Evolutionary conservation across 2,113 vertebrate genomes (phyloP).

Genomic region (Tragelaphus buxtoni): DNA sequence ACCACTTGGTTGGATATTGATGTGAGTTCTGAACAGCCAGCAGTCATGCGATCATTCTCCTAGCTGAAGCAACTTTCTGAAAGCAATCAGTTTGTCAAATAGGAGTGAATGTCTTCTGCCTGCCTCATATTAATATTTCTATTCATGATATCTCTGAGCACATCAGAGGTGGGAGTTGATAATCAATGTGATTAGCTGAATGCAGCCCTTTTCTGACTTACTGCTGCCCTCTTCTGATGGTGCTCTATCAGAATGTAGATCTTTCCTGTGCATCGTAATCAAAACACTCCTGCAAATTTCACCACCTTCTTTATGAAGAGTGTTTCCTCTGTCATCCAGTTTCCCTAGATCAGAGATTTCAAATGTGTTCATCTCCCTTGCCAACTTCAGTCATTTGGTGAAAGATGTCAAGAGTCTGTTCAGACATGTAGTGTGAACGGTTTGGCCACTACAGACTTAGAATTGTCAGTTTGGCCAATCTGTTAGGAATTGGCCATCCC

Average conservation of each 20-base stretch:
- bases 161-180: constrained; percentile 20
- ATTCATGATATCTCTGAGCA: constrained; percentile 2
- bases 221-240: not conserved
- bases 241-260: not conserved
- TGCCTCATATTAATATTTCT: constrained; percentile 19
- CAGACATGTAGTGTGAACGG: not conserved
- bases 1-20: not conserved
- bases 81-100: constrained; percentile 11
- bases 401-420: not conserved
- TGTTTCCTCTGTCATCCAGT: not conserved
- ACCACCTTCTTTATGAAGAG: not conserved
- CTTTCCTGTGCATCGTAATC: not conserved
- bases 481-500: not conserved
- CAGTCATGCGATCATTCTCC: not conserved
- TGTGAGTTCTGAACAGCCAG: not conserved
- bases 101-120: constrained; percentile 15
- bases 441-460: not conserved
- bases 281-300: not conserved
- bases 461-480: not conserved
- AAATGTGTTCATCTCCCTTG: not conserved
- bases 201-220: not conserved
- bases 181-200: not conserved
- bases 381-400: not conserved
- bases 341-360: not conserved
- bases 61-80: not conserved